Conservation (phyloP, 1,140 invertebrate genomes). For the Pogonus chalceus region DNA sequence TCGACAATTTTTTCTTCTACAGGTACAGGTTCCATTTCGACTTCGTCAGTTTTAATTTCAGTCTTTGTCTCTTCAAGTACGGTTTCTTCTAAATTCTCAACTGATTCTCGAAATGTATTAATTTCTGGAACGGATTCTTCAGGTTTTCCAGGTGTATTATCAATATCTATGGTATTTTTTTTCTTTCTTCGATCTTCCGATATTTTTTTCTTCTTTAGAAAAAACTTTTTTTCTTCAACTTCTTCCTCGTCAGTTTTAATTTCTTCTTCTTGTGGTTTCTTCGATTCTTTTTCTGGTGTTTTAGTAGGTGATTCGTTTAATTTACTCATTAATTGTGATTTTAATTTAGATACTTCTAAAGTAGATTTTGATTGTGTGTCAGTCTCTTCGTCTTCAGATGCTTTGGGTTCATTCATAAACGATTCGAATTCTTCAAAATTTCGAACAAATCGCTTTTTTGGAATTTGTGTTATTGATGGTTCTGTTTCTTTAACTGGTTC, state of each 20-base stretch:
- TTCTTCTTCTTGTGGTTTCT: constrained; percentile 13
- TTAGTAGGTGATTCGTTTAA: constrained; percentile 2
- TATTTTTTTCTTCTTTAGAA: neutral
- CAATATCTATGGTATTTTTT: neutral
- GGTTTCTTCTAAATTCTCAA: constrained; percentile 8
- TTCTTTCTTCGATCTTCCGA: constrained; percentile 17
- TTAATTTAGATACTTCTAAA: constrained; percentile 16
- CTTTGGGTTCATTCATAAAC: constrained; percentile 11
- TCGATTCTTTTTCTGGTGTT: neutral
- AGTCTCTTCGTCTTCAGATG: constrained; percentile 20
- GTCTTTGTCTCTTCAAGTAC: constrained; percentile 8
- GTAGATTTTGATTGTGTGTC: constrained; percentile 17
- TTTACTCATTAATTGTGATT: constrained; percentile 18
- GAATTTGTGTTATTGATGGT: constrained; percentile 15
- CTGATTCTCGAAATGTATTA: constrained; percentile 1
- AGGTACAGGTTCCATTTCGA: neutral
- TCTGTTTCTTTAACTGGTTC: constrained; percentile 1
- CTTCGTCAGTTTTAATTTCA: constrained; percentile 8
- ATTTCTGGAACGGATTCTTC: neutral
- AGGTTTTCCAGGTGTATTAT: neutral
- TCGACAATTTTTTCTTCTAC: neutral
- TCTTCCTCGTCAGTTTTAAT: neutral
- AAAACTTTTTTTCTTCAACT: neutral
- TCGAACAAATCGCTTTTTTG: constrained; percentile 31
- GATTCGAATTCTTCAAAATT: constrained; percentile 29